phyloP scores from a whole-genome alignment of 2,113 vertebrate genomes.

The Cynoglossus semilaevis region DNA sequence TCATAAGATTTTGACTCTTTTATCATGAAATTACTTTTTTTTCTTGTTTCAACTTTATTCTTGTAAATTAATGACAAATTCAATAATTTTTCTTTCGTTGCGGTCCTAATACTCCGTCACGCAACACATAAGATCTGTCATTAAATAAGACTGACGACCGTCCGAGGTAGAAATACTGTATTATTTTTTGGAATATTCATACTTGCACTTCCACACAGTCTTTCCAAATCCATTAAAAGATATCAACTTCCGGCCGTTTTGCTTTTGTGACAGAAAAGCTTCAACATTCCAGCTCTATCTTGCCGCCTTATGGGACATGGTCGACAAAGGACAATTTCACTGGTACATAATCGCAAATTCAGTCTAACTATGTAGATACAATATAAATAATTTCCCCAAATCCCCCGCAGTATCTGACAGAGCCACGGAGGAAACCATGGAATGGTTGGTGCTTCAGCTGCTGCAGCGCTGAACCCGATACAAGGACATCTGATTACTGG shows the following conservation, averaged over 20 bases:
- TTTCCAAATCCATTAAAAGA: slow-evolving; percentile 25
- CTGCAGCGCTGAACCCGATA: slow-evolving; percentile 38
- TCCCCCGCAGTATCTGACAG: slow-evolving; percentile 8
- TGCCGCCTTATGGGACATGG: slow-evolving; percentile 8
- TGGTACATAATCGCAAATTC: slow-evolving; percentile 14
- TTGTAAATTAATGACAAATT: too few relatives aligned
- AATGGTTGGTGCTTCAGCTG: slow-evolving; percentile 41
- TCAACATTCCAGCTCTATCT: not conserved
- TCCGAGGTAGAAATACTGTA: too few relatives aligned
- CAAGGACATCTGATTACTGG: slow-evolving; percentile 40
- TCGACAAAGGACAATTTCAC: slow-evolving; percentile 5
- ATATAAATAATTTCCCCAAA: slow-evolving; percentile 6
- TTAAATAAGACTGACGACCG: too few relatives aligned
- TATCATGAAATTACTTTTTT: too few relatives aligned
- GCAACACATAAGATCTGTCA: too few relatives aligned
- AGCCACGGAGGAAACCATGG: slow-evolving; percentile 24
- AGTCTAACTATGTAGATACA: not conserved
- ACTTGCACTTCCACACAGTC: not conserved
- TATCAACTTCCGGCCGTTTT: slow-evolving; percentile 6
- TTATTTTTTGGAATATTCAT: too few relatives aligned
- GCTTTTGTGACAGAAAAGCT: slow-evolving; percentile 1
- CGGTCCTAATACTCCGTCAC: too few relatives aligned
- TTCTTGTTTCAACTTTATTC: too few relatives aligned
- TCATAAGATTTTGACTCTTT: too few relatives aligned
- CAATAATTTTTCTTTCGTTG: too few relatives aligned